These are phyloP conservation scores for Trigoniulus corallinus DNA, from an alignment of 1,140 invertebrate genomes.

Conservation along the genomic window DNA sequence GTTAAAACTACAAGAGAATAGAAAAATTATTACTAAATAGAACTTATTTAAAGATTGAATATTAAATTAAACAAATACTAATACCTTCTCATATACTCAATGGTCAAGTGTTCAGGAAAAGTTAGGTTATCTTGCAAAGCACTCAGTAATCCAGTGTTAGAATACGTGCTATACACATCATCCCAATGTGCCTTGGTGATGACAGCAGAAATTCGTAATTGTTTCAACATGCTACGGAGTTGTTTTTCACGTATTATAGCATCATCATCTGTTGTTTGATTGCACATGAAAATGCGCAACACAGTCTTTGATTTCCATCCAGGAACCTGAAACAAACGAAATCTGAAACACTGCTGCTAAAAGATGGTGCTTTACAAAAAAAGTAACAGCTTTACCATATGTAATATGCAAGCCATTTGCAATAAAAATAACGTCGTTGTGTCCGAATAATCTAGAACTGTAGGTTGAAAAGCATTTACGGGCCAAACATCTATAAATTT, in stretches of 20 bases:
- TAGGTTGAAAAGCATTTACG: constrained; percentile 65
- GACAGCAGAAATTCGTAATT: constrained; percentile 38
- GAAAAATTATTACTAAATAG: background rate
- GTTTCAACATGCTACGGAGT: constrained; percentile 31
- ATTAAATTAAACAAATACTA: too few species aligned
- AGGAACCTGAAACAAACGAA: constrained; percentile 16
- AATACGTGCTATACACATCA: background rate
- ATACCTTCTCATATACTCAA: background rate
- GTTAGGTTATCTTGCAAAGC: background rate
- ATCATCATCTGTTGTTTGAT: constrained; percentile 18
- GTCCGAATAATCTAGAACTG: constrained; percentile 50
- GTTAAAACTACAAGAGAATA: constrained; percentile 41
- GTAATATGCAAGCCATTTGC: constrained; percentile 89
- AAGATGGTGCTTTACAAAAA: constrained; percentile 3
- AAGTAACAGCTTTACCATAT: constrained; percentile 46
- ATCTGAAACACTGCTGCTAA: constrained; percentile 31
- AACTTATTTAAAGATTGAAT: too few species aligned
- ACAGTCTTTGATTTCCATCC: constrained; percentile 58
- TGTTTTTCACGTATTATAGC: constrained; percentile 31
- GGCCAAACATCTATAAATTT: constrained; percentile 96
- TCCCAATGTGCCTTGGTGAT: constrained; percentile 29
- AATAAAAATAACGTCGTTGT: constrained; percentile 85
- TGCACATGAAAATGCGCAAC: constrained; percentile 67
- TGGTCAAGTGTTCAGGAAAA: background rate
- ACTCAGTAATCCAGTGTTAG: background rate